Percentiles rank a stretch among this genome's conserved stretches.
phyloP scores from a whole-genome alignment of 2,797 vertebrate species.

The Hoplostethus mediterraneus region DNA sequence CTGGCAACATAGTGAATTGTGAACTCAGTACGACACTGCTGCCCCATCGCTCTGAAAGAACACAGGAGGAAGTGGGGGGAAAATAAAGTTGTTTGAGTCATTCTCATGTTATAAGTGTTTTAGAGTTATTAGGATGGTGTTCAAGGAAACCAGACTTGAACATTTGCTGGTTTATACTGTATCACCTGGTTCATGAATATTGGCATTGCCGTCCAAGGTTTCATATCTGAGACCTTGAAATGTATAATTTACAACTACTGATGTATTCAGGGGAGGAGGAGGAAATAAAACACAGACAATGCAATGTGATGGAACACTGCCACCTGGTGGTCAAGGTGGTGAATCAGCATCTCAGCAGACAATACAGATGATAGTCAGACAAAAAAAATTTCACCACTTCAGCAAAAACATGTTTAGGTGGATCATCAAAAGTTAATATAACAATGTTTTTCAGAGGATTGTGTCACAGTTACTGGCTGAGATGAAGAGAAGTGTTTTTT shows the following conservation, averaged over 20 bases:
- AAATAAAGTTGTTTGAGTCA: constrained; percentile 29
- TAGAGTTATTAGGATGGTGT: constrained; percentile 27
- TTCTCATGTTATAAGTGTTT: constrained; percentile 34
- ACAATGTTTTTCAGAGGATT: constrained; percentile 5
- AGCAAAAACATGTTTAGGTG: constrained; percentile 19
- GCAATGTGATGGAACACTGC: constrained; percentile 50
- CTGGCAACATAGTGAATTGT: constrained; percentile 7
- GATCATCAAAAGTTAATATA: background rate
- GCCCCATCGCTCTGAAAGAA: constrained; percentile 38
- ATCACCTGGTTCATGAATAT: constrained; percentile 29
- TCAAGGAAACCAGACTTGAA: constrained; percentile 56
- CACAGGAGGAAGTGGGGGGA: constrained; percentile 26
- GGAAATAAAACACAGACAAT: constrained; percentile 8
- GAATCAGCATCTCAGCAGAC: constrained; percentile 14
- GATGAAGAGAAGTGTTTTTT: background rate
- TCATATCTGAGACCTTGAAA: constrained; percentile 43
- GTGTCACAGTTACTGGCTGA: background rate
- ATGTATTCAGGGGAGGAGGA: constrained; percentile 29
- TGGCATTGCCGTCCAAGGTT: constrained; percentile 37
- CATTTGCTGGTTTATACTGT: constrained; percentile 30
- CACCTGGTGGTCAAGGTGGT: constrained; percentile 64
- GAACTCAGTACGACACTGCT: constrained; percentile 26
- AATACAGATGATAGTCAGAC: constrained; percentile 32
- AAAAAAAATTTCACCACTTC: background rate
- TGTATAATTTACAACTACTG: constrained; percentile 55